Base-by-base conservation (phyloP, 1,140 invertebrate genomes). In the Drosophila biarmipes region DNA sequence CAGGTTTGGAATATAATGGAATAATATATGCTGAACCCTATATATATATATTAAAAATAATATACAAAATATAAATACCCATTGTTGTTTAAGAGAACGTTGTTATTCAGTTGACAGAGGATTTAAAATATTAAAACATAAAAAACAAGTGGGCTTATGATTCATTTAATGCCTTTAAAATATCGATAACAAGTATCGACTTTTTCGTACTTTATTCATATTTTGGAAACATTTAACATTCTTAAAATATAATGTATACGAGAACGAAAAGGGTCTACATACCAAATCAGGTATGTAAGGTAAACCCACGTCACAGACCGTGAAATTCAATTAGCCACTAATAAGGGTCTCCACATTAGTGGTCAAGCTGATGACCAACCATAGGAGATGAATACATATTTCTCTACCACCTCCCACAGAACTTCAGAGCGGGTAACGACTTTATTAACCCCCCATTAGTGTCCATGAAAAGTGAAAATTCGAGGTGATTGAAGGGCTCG, bases 261-360 rank as follows among this genome's bases (percentile, higher is more conserved):
- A 15, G 5, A 43, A 12, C 11, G 10, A 5, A 34, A 12, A 5
- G 11, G 8, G 2, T 6, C 8, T n/a, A 14, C 19, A 19, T 15
- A 38, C 15, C 49, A 38, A 15, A 35, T 0, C 21, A 27, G n/a
- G n/a, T n/a, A n/a, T n/a, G n/a, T n/a, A 27, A 37, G 12, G 6
- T 1, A 14, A 62, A 31, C 24, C 42, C 42, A 27, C 42, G 31
- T 15, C 10, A n/a, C 27, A 14, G 40, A 40, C 43, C 63, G 63
- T 67, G 58, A 67, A 67, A 67, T 51, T 64, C 59, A 67, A 67
- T 67, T 67, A 46, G 59, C 63, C 63, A 51, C 63, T 63, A 67
- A 63, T 38, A 63, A 49, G 58, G 63, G 58, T 48, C 43, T 19
- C n/a, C 62, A 63, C 62, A 63, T 67, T 64, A 48, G 58, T 45